phyloP scores from a whole-genome alignment of 2,113 vertebrate genomes.

The Cryptoleucopteryx plumbea region DNA sequence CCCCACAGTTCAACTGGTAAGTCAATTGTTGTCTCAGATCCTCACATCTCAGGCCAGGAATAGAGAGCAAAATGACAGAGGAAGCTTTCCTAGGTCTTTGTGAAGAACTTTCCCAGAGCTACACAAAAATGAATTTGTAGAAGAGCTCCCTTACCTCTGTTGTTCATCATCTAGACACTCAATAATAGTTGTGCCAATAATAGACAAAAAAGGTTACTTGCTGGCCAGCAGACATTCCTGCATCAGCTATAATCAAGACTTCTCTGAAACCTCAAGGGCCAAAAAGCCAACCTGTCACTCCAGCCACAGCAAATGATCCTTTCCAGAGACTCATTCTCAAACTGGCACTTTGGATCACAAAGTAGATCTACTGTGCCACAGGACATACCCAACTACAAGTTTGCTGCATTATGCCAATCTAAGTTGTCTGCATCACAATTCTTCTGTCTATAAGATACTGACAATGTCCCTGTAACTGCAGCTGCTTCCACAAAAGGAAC shows the following conservation, averaged over 20 bases:
- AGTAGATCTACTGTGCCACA: neutral
- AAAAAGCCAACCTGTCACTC: neutral
- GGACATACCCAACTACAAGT: neutral
- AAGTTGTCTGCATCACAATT: neutral
- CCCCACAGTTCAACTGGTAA: neutral
- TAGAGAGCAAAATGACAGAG: neutral
- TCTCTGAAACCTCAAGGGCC: neutral
- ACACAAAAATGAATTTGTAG: neutral
- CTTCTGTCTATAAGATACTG: neutral
- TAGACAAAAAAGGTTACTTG: neutral
- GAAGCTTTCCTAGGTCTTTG: neutral
- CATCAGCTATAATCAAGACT: neutral
- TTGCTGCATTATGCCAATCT: no score
- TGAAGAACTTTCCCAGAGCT: neutral
- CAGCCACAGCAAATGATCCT: neutral
- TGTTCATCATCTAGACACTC: neutral
- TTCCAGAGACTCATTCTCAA: neutral
- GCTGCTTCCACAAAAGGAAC: neutral
- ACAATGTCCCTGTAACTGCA: neutral
- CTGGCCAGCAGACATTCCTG: neutral
- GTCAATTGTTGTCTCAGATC: neutral
- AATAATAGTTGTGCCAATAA: neutral
- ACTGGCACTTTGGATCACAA: neutral
- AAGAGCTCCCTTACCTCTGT: neutral
- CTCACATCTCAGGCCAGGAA: neutral